Percentiles rank a stretch among this genome's conserved stretches.
Conservation (phyloP, 2,888 invertebrate species). For the Ornithoptera alexandrae region DNA sequence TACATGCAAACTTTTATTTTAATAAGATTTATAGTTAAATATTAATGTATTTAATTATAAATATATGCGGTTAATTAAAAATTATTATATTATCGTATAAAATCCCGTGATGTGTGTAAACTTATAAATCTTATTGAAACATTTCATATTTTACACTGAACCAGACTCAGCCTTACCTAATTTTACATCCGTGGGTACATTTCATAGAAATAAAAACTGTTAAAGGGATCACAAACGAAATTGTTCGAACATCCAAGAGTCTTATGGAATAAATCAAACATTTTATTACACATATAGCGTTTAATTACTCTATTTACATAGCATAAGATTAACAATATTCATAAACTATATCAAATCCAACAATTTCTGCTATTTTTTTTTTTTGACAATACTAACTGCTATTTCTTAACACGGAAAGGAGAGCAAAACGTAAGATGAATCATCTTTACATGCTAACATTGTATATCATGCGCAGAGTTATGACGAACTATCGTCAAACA, state of each 20-base stretch:
- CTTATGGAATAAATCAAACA: constrained; percentile 75
- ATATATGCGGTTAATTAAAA: no score
- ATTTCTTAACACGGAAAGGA: constrained; percentile 76
- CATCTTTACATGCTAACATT: constrained; percentile 51
- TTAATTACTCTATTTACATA: constrained; percentile 80
- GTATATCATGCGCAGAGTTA: constrained; percentile 52
- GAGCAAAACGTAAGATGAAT: constrained; percentile 70
- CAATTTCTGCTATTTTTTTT: constrained; percentile 73
- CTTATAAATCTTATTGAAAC: constrained; percentile 51
- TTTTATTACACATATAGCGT: constrained; percentile 77
- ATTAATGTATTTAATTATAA: background rate
- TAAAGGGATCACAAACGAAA: constrained; percentile 30
- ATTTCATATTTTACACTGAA: constrained; percentile 41
- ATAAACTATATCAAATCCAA: constrained; percentile 81
- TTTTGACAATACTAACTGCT: constrained; percentile 72
- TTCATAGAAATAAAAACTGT: constrained; percentile 47
- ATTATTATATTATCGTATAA: no score
- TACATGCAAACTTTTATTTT: background rate
- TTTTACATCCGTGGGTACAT: constrained; percentile 44
- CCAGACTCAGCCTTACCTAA: constrained; percentile 68
- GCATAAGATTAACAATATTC: constrained; percentile 80
- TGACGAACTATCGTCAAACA: constrained; percentile 49
- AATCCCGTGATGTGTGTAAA: background rate
- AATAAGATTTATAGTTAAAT: background rate
- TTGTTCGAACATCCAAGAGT: constrained; percentile 37